Evolutionary conservation across 2,797 vertebrate species (phyloP), one percentile per base, ranked within the genome.

Genomic region (Smutsia temminckii): DNA sequence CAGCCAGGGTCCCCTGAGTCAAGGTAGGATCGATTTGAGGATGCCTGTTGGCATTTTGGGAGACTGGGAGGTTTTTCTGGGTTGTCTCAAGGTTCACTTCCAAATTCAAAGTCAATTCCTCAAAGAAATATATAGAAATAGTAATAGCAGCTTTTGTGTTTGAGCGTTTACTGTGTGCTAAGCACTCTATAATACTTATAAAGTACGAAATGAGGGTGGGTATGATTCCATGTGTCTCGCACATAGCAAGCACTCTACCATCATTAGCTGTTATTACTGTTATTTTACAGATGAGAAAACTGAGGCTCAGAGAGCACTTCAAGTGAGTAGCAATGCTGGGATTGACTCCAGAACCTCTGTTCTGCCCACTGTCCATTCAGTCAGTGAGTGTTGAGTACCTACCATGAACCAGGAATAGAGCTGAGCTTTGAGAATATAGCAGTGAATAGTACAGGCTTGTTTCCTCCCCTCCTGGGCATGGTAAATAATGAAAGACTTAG

Each of bases 1-100:
- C 98, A 98, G 92, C 96, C 98, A 0, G 97, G 97, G 68, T 98
- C 98, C 68, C 98, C 98, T 66, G 98, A 98, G 79, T 98, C 98
- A 97, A 98, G 98, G 98, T 98, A 98, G 29, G 96, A 77, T 72
- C 61, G 89, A 59, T 83, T 49, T 12, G 1, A n/a, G 46, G 59
- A 66, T 34, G 32, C 23, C 51, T 51, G 16, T 49, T 83, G 61
- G 55, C 32, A 37, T 63, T 87, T 95, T 32, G 77, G 91, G 69
- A 42, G 46, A 80, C 78, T 55, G 87, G 78, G 34, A 4, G 37
- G 9, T 81, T 69, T 63, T 87, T 85, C 93, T 61, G 46, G 42
- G 37, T 88, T 85, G n/a, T 51, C 42, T 81, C 34, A 21, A 55
- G 72, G 27, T 93, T 80, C 66, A 23, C 61, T 87, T 97, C 66